Evolutionary conservation across 2,888 invertebrate genomes (phyloP).

Genomic region (Drosophila prostipennis): DNA sequence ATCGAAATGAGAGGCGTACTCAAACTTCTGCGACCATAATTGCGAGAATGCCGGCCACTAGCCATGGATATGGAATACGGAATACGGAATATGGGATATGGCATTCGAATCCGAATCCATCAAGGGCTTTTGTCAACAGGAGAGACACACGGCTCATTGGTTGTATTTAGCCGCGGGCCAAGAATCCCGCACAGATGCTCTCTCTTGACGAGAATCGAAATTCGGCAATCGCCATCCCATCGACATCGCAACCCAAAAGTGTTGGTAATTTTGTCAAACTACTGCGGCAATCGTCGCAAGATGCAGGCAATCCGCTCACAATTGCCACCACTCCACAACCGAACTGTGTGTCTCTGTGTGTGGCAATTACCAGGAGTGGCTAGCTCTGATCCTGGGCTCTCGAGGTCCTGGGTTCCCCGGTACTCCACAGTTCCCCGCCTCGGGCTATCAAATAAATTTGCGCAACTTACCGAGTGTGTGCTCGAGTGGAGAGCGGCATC

Average conservation of each 20-base stretch:
- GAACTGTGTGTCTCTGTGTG: constrained; percentile 25
- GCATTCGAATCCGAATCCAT: constrained; percentile 41
- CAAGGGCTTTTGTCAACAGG: constrained; percentile 69
- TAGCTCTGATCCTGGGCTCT: constrained; percentile 31
- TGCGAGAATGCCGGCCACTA: constrained; percentile 48
- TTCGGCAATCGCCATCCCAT: constrained; percentile 27
- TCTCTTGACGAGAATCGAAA: constrained; percentile 63
- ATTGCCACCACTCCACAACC: constrained; percentile 32
- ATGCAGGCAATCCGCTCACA: constrained; percentile 47
- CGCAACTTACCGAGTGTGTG: constrained; percentile 42
- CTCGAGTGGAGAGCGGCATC: constrained; percentile 37
- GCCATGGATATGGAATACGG: constrained; percentile 35
- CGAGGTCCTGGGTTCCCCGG: constrained; percentile 2
- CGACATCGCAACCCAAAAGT: constrained; percentile 63
- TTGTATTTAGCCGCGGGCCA: constrained; percentile 73
- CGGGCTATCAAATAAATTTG: constrained; percentile 53
- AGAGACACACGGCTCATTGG: constrained; percentile 71
- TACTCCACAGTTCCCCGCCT: constrained; percentile 24
- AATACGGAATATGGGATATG: constrained; percentile 23
- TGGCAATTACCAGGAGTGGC: constrained; percentile 74
- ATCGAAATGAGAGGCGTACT: constrained; percentile 26
- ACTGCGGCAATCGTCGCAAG: constrained; percentile 51
- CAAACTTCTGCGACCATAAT: constrained; percentile 74
- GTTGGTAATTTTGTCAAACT: constrained; percentile 77
- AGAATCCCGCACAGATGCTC: constrained; percentile 78